A percentile compares a stretch with the other conserved stretches of the same genome.
Evolutionary conservation across 2,113 vertebrate species (phyloP).

Genomic region (Eurypyga helias): DNA sequence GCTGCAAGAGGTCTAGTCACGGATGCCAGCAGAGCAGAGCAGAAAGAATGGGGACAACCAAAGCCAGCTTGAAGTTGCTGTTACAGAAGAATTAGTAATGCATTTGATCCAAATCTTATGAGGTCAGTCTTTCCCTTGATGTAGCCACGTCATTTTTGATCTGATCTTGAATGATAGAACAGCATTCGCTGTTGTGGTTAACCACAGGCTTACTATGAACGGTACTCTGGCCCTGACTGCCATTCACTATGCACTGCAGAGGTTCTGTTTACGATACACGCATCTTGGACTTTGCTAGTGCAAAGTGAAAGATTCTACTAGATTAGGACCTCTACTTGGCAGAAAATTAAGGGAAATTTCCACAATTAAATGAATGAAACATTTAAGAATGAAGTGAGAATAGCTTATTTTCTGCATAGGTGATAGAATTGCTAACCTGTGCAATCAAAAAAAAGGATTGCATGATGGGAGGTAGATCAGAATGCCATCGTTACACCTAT

Average conservation of each 20-base stretch:
- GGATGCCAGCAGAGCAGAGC: background rate
- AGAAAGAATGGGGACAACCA: background rate
- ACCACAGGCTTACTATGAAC: background rate
- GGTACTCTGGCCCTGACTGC: background rate
- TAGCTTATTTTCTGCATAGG: background rate
- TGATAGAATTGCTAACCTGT: background rate
- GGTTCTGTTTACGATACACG: accelerated
- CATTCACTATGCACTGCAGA: background rate
- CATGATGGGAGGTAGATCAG: background rate
- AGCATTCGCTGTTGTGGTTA: background rate
- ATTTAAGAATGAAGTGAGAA: background rate
- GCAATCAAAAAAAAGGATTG: background rate
- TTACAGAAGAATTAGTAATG: background rate
- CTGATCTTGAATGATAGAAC: background rate
- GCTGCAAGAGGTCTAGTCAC: background rate
- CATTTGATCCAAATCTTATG: background rate
- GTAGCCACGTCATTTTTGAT: background rate
- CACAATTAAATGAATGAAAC: background rate
- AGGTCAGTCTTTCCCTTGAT: background rate
- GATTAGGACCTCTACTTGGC: background rate
- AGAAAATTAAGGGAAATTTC: background rate
- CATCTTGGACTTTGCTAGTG: background rate
- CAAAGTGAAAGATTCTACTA: background rate
- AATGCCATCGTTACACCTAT: background rate
- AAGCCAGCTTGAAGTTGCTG: background rate